phyloP scores from a whole-genome alignment of 1,140 invertebrate genomes.

The Trichonephila clavata region DNA sequence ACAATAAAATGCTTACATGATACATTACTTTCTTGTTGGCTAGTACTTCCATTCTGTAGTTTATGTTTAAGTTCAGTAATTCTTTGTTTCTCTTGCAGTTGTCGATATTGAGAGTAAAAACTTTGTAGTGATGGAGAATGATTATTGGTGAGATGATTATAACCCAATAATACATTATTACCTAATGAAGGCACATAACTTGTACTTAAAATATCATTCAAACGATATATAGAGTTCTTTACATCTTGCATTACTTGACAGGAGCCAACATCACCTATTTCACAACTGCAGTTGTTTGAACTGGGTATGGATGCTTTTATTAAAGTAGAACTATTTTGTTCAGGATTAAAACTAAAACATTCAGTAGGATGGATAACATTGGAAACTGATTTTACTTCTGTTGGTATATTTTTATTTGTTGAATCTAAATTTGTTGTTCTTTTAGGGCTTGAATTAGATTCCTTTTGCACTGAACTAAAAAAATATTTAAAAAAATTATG shows the following conservation, averaged over 20 bases:
- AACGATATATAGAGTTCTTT: constrained; percentile 58
- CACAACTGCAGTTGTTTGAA: constrained; percentile 53
- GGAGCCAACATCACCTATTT: constrained; percentile 4
- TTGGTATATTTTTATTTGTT: not conserved
- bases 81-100: constrained; percentile 63
- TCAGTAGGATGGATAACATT: not conserved
- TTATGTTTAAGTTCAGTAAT: constrained; percentile 53
- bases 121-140: constrained; percentile 48
- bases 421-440: not conserved
- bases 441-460: not conserved
- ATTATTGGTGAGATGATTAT: not conserved
- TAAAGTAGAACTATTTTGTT: not conserved
- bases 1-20: not conserved
- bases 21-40: not conserved
- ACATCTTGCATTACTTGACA: constrained; percentile 65
- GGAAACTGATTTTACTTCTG: not conserved
- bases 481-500: not conserved
- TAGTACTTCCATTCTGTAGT: not conserved
- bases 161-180: constrained; percentile 10
- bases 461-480: not conserved
- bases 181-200: constrained; percentile 42
- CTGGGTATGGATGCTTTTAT: not conserved
- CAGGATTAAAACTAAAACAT: not conserved
- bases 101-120: constrained; percentile 59
- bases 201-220: constrained; percentile 63